phyloP scores from a whole-genome alignment of 1,140 invertebrate genomes.

The Acromyrmex echinatior region DNA sequence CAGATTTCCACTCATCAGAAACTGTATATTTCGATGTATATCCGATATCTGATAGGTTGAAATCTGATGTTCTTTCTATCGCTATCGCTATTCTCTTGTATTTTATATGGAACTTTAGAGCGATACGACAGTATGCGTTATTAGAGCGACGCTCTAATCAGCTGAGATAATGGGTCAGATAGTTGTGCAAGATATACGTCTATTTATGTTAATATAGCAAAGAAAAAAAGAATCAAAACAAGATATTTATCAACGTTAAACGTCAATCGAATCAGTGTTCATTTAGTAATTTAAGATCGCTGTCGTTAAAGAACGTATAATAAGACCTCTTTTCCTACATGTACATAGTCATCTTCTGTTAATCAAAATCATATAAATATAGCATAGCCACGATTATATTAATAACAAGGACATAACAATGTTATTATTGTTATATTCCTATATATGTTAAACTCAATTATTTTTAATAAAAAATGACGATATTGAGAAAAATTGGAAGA shows the following conservation, averaged over 20 bases:
- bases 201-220: slow-evolving; percentile 56
- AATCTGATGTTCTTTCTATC: too few relatives aligned
- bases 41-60: too few relatives aligned
- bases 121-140: not conserved
- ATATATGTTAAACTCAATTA: slow-evolving; percentile 58
- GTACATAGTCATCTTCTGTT: slow-evolving; percentile 67
- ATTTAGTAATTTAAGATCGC: slow-evolving; percentile 47
- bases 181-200: not conserved
- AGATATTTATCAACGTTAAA: slow-evolving; percentile 43
- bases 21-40: too few relatives aligned
- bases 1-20: too few relatives aligned
- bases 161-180: slow-evolving; percentile 10
- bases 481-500: slow-evolving; percentile 38
- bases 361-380: slow-evolving; percentile 2
- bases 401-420: not conserved
- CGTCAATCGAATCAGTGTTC: slow-evolving; percentile 29
- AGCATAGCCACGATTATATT: slow-evolving; percentile 13
- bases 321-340: slow-evolving; percentile 8
- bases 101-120: not conserved
- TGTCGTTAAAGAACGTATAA: not conserved
- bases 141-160: slow-evolving; percentile 9
- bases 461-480: slow-evolving; percentile 71
- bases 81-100: too few relatives aligned
- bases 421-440: slow-evolving; percentile 57
- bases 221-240: slow-evolving; percentile 42